Percentiles rank a stretch among this genome's conserved stretches.
Evolutionary conservation across 2,888 invertebrate species (phyloP).

Genomic region (Nephrotoma appendiculata): DNA sequence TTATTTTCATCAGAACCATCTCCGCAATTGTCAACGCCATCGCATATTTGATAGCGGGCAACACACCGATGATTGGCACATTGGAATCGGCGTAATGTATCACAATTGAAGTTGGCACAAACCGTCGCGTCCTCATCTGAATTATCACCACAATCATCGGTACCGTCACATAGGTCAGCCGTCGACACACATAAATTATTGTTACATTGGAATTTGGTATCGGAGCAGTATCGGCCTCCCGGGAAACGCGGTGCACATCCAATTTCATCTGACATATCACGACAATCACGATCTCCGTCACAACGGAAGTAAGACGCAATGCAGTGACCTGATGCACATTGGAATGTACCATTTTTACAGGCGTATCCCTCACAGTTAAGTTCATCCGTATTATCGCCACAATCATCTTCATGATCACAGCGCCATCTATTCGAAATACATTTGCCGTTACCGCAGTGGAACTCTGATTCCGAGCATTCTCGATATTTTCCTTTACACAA

Average conservation of each 20-base stretch:
- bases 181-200: conserved; percentile 86
- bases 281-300: conserved; percentile 79
- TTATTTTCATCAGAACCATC: conserved; percentile 94
- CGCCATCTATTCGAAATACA: conserved; percentile 87
- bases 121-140: conserved; percentile 72
- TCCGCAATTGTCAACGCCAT: conserved; percentile 84
- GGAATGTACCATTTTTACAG: conserved; percentile 84
- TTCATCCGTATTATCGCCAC: conserved; percentile 89
- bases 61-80: conserved; percentile 83
- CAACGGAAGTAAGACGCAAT: conserved; percentile 78
- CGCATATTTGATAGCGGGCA: conserved; percentile 74
- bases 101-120: conserved; percentile 76
- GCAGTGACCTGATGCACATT: conserved; percentile 85
- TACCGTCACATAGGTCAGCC: conserved; percentile 83
- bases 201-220: conserved; percentile 78
- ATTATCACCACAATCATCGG: conserved; percentile 84
- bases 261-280: conserved; percentile 79
- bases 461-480: conserved; percentile 87
- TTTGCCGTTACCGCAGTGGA: conserved; percentile 73
- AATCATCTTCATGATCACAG: conserved; percentile 94
- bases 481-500: conserved; percentile 73
- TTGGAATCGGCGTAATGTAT: conserved; percentile 69
- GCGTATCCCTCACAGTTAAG: conserved; percentile 65
- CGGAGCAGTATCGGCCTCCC: conserved; percentile 76
- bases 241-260: conserved; percentile 82